Evolutionary conservation across 2,797 vertebrate species (phyloP).

Genomic region (Micrastur ruficollis): DNA sequence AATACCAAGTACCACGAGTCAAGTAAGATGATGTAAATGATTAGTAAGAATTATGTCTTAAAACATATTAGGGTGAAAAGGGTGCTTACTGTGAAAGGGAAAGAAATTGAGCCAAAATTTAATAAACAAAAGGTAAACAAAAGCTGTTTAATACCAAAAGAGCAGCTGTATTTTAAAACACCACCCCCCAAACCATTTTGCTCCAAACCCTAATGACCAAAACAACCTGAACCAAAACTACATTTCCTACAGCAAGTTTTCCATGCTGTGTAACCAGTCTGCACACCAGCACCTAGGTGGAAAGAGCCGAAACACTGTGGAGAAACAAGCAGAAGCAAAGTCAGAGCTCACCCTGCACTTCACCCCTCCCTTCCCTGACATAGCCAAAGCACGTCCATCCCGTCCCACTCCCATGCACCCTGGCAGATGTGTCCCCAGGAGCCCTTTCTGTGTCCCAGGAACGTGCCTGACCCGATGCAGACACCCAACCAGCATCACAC

Average conservation of each 20-base stretch:
- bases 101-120: background rate
- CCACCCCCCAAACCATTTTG: background rate
- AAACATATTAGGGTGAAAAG: background rate
- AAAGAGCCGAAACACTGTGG: background rate
- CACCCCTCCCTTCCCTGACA: background rate
- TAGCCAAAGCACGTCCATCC: background rate
- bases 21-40: background rate
- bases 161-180: background rate
- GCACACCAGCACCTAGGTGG: background rate
- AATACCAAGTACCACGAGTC: background rate
- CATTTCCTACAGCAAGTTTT: background rate
- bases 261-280: background rate
- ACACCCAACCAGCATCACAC: fast-evolving
- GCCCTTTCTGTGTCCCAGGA: background rate
- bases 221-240: background rate
- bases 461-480: background rate
- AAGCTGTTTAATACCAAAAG: background rate
- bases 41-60: background rate
- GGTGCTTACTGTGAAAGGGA: background rate
- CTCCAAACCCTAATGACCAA: background rate
- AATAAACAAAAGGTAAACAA: background rate
- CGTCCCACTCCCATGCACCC: fast-evolving
- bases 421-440: background rate
- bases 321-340: background rate
- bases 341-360: background rate